Evolutionary conservation across 1,140 invertebrate species (phyloP).

Genomic region (Armadillidium nasatum): DNA sequence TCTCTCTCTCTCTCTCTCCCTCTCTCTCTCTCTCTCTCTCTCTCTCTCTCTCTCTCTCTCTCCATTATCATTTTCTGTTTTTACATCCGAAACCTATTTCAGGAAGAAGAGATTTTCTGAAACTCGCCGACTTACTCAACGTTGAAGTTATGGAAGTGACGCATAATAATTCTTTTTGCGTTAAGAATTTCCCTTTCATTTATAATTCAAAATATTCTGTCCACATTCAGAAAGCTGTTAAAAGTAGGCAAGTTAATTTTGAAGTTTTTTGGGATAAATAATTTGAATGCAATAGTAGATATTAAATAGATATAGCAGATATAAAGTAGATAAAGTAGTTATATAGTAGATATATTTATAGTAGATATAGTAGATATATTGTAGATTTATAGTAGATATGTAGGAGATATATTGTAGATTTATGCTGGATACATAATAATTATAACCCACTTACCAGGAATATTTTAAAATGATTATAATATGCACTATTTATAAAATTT

Average conservation of each 20-base stretch:
- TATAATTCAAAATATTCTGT: conserved; percentile 50
- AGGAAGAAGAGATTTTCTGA: conserved; percentile 51
- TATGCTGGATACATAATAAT: no score
- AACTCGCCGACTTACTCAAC: conserved; percentile 53
- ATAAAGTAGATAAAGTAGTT: no score
- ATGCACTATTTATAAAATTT: no score
- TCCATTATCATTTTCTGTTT: background rate
- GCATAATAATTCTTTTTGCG: conserved; percentile 50
- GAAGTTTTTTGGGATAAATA: background rate
- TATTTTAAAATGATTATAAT: no score
- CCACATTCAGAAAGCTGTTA: conserved; percentile 48
- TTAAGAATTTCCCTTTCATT: conserved; percentile 45
- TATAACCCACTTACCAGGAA: no score
- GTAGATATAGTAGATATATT: no score
- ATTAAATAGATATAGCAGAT: background rate
- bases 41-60: background rate
- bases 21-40: background rate
- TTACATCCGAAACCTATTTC: background rate
- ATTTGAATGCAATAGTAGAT: background rate
- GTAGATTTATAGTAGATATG: no score
- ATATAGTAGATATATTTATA: no score
- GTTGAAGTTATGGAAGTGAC: conserved; percentile 53
- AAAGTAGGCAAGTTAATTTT: conserved; percentile 50
- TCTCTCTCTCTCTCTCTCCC: background rate
- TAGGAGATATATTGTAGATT: no score